Percentiles rank a stretch among this genome's conserved stretches.
Conservation (phyloP, 2,113 vertebrate genomes). For the Platichthys flesus region DNA sequence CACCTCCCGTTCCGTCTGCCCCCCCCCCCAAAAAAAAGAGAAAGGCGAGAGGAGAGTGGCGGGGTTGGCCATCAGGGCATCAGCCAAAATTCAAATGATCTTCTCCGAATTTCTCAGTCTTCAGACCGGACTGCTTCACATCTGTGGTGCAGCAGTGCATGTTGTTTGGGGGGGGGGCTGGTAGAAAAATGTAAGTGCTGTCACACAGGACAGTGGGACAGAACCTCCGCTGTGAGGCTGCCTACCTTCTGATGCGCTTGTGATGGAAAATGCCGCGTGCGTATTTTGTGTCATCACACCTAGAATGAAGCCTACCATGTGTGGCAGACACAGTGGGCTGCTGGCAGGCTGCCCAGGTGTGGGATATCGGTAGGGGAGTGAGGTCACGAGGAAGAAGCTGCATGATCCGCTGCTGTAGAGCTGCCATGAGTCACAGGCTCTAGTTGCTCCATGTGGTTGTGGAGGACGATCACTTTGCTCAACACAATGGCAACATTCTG, state of each 20-base stretch:
- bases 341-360: slow-evolving; percentile 71
- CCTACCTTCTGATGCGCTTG: slow-evolving; percentile 58
- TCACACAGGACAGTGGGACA: slow-evolving; percentile 34
- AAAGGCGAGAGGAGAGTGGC: background rate
- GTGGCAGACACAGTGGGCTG: slow-evolving; percentile 68
- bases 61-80: slow-evolving; percentile 31
- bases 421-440: slow-evolving; percentile 61
- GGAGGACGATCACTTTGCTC: slow-evolving; percentile 46
- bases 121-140: slow-evolving; percentile 44
- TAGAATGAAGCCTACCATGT: slow-evolving; percentile 67
- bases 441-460: slow-evolving; percentile 59
- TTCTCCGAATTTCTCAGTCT: slow-evolving; percentile 20
- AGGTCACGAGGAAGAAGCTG: slow-evolving; percentile 64
- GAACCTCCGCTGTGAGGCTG: slow-evolving; percentile 48
- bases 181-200: slow-evolving; percentile 9
- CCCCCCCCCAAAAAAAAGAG: slow-evolving; percentile 23
- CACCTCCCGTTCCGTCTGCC: slow-evolving; percentile 59
- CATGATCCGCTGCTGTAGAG: slow-evolving; percentile 54
- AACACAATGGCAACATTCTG: slow-evolving; percentile 46
- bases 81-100: slow-evolving; percentile 48
- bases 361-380: slow-evolving; percentile 64
- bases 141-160: slow-evolving; percentile 65
- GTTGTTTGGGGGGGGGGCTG: background rate
- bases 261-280: slow-evolving; percentile 67
- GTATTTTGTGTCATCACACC: slow-evolving; percentile 68